phyloP scores from a whole-genome alignment of 1,140 invertebrate species.

The Conus ventricosus region DNA sequence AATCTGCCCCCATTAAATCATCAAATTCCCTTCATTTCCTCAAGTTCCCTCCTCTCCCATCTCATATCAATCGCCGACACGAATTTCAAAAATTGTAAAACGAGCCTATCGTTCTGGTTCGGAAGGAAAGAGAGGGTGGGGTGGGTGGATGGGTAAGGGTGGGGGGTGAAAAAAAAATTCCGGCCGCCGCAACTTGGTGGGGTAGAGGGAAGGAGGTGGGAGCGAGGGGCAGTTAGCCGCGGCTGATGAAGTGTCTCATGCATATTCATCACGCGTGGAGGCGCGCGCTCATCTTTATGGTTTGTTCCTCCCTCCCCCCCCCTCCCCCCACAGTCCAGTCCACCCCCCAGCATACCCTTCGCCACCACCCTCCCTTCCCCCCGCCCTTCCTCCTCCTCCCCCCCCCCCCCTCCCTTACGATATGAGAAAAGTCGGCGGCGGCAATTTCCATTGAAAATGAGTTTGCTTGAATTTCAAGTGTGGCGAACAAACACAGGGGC shows the following conservation, averaged over 20 bases:
- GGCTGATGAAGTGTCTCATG: conserved; percentile 26
- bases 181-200: background rate
- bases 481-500: conserved; percentile 1
- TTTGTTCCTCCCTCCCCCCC: background rate
- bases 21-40: conserved; percentile 22
- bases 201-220: background rate
- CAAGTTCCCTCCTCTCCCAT: background rate
- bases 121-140: background rate
- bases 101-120: conserved; percentile 8
- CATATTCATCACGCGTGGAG: conserved; percentile 26
- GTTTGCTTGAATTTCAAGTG: conserved; percentile 18
- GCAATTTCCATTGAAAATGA: conserved; percentile 23
- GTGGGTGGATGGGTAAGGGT: background rate
- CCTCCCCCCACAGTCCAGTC: background rate
- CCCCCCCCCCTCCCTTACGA: background rate
- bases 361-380: background rate
- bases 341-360: background rate
- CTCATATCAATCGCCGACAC: conserved; percentile 20
- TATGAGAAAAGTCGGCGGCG: conserved; percentile 19
- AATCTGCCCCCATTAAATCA: conserved; percentile 18
- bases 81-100: conserved; percentile 25
- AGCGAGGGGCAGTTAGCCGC: conserved; percentile 1
- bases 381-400: background rate
- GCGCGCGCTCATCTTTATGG: conserved; percentile 22
- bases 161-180: too few species aligned